Percentiles rank a stretch among this genome's conserved stretches.
Conservation (phyloP, 2,797 vertebrate species). For the Orestias chungarensis region DNA sequence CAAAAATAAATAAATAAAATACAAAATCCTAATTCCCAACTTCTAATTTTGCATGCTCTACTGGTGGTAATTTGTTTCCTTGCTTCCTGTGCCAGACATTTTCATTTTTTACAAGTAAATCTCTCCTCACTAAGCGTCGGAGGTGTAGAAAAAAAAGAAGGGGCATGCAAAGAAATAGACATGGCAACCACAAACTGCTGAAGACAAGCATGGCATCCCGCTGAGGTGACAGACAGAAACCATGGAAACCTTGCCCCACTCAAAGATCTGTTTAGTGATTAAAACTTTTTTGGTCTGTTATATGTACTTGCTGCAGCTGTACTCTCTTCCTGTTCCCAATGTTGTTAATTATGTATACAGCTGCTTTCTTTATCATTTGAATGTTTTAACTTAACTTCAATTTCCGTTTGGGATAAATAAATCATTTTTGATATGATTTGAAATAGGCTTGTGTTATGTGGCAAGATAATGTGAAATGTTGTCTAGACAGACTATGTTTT, state of each 20-base stretch:
- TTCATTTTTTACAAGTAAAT: conserved; percentile 2
- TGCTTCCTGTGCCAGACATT: conserved; percentile 13
- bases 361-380: not conserved
- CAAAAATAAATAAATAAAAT: not conserved
- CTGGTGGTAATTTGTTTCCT: conserved; percentile 3
- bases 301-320: not conserved
- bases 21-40: not conserved
- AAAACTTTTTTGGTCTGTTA: not conserved
- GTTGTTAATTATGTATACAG: not conserved
- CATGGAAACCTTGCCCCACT: conserved; percentile 34
- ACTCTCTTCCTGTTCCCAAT: not conserved
- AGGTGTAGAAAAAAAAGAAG: conserved; percentile 12
- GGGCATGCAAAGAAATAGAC: not conserved
- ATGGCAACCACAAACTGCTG: conserved; percentile 19
- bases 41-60: not conserved
- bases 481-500: not conserved
- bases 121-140: conserved; percentile 11
- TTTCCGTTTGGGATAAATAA: no score
- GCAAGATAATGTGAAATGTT: not conserved
- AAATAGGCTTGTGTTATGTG: not conserved
- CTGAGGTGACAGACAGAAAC: conserved; percentile 52
- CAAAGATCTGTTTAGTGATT: conserved; percentile 23
- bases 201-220: conserved; percentile 19
- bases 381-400: no score
- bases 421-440: no score